phyloP scores from a whole-genome alignment of 2,113 vertebrate species.

The Chiloscyllium plagiosum region DNA sequence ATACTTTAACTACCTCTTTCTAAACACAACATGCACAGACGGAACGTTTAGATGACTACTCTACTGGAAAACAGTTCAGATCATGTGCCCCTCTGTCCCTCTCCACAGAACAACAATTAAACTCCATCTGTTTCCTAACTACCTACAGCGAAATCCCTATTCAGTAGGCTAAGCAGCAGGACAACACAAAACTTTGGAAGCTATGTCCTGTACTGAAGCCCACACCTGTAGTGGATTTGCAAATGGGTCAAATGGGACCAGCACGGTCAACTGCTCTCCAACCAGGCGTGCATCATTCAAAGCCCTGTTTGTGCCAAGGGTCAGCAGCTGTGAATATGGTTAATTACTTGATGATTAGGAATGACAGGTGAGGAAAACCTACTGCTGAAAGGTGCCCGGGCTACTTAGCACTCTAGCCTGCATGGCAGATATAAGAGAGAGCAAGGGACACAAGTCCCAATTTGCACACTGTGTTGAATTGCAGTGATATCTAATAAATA shows the following conservation, averaged over 20 bases:
- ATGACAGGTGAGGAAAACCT: slow-evolving; percentile 59
- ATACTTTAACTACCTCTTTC: slow-evolving; percentile 54
- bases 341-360: slow-evolving; percentile 58
- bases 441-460: neutral
- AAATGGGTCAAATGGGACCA: slow-evolving; percentile 51
- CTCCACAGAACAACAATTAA: slow-evolving; percentile 50
- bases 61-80: slow-evolving; percentile 48
- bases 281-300: slow-evolving; percentile 54
- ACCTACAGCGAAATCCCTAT: slow-evolving; percentile 43
- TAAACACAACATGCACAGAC: slow-evolving; percentile 59
- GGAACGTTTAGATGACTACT: slow-evolving; percentile 59
- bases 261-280: slow-evolving; percentile 58
- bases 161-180: slow-evolving; percentile 42
- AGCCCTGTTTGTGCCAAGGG: slow-evolving; percentile 53
- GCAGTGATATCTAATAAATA: neutral
- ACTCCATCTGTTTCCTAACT: slow-evolving; percentile 47
- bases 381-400: slow-evolving; percentile 51
- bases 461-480: neutral
- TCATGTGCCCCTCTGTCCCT: slow-evolving; percentile 46
- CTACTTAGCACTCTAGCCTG: neutral
- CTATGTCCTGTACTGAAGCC: slow-evolving; percentile 45
- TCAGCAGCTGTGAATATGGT: slow-evolving; percentile 60
- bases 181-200: slow-evolving; percentile 43
- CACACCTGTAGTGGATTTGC: slow-evolving; percentile 56
- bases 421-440: neutral